Conservation (phyloP, 2,888 invertebrate species). For the Homarus gammarus region DNA sequence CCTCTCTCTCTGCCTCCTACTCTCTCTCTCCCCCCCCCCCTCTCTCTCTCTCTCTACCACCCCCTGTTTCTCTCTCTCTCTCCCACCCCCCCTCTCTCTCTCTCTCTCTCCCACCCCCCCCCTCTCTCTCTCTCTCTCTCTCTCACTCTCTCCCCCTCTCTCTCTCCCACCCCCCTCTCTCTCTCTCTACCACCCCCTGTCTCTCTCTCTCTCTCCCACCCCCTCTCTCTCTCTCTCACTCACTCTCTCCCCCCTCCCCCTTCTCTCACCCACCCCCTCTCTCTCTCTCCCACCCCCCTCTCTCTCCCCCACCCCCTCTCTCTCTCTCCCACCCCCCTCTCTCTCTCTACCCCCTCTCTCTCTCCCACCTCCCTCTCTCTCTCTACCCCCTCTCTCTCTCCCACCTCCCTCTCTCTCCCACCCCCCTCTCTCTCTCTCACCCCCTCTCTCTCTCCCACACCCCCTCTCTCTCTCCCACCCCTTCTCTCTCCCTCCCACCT, state of each 20-base stretch:
- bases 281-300: not conserved
- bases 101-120: too few species aligned
- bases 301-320: not conserved
- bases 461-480: too few species aligned
- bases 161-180: not conserved
- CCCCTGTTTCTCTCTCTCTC: not conserved
- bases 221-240: constrained; percentile 13
- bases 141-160: not conserved
- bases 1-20: not conserved
- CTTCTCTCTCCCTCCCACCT: too few species aligned
- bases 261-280: not conserved
- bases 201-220: constrained; percentile 20
- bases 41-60: not conserved
- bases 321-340: too few species aligned
- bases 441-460: too few species aligned
- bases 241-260: not conserved
- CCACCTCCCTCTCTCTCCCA: too few species aligned
- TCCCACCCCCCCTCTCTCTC: not conserved
- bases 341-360: too few species aligned
- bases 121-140: not conserved
- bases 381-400: too few species aligned
- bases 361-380: too few species aligned
- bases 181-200: constrained; percentile 13
- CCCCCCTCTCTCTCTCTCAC: too few species aligned
- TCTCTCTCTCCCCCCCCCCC: not conserved